These are phyloP conservation scores for Cristatella mucedo DNA, from an alignment of 2,888 invertebrate genomes.

Conservation along the genomic window DNA sequence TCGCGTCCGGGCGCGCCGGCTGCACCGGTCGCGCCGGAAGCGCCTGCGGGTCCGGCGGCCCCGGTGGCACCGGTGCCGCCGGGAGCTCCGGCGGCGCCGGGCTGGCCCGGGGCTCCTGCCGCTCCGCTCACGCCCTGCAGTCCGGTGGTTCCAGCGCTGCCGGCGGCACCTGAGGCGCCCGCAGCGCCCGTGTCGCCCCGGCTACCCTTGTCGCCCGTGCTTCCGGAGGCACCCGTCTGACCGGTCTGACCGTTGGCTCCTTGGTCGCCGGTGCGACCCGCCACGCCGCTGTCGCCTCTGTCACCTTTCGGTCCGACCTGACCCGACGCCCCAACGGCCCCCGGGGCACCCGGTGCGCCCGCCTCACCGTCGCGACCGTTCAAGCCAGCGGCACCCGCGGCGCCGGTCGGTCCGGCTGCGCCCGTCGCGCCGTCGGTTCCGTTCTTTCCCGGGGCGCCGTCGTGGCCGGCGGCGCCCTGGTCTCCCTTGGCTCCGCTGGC, in stretches of 20 bases:
- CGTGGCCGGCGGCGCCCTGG: background rate
- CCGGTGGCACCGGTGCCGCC: too few relatives aligned
- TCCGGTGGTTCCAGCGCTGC: slow-evolving; percentile 9
- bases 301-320: background rate
- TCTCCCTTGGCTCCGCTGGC: slow-evolving; percentile 1
- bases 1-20: too few relatives aligned
- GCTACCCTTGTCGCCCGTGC: slow-evolving; percentile 9
- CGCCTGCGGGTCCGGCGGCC: too few relatives aligned
- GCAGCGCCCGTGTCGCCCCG: slow-evolving; percentile 10
- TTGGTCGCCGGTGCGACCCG: slow-evolving; percentile 6
- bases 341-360: slow-evolving; percentile 9
- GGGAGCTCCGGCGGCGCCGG: too few relatives aligned
- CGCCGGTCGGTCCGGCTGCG: too few relatives aligned
- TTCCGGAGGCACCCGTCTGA: slow-evolving; percentile 9
- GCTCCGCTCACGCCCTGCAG: background rate
- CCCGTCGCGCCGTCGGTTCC: too few relatives aligned
- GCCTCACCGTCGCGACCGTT: too few relatives aligned
- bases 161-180: slow-evolving; percentile 10
- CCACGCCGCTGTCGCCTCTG: slow-evolving; percentile 6
- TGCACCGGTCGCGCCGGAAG: too few relatives aligned
- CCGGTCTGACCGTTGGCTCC: slow-evolving; percentile 10
- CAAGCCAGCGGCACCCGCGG: background rate
- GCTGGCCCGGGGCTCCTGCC: too few relatives aligned
- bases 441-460: background rate
- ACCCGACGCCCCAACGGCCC: slow-evolving; percentile 7